phyloP scores from a whole-genome alignment of 2,888 invertebrate genomes.

The Papilio demoleus region DNA sequence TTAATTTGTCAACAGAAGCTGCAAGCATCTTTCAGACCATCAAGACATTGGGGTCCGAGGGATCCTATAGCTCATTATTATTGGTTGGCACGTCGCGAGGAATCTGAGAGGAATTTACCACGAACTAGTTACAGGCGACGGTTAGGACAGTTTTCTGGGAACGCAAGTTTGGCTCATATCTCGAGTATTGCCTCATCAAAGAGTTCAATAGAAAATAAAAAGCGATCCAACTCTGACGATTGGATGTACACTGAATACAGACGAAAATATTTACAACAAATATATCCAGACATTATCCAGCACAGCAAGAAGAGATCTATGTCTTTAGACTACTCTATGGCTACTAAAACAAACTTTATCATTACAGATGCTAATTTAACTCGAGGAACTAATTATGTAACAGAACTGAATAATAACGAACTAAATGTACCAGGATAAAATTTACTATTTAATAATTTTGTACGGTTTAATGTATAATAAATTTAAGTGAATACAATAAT shows the following conservation, averaged over 20 bases:
- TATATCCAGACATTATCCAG: slow-evolving; percentile 43
- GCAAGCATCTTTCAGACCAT: slow-evolving; percentile 69
- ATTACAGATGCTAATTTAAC: background rate
- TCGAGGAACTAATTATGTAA: slow-evolving; percentile 5
- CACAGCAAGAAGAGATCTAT: slow-evolving; percentile 55
- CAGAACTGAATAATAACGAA: background rate
- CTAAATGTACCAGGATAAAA: background rate
- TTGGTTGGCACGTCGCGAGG: slow-evolving; percentile 69
- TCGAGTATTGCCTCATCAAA: slow-evolving; percentile 40
- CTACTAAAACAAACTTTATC: background rate
- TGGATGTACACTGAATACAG: slow-evolving; percentile 62
- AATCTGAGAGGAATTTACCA: slow-evolving; percentile 49
- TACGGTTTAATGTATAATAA: background rate
- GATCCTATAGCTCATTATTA: slow-evolving; percentile 76
- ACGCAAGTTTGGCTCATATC: slow-evolving; percentile 53
- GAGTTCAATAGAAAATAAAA: slow-evolving; percentile 50
- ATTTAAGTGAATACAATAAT: slow-evolving; percentile 27
- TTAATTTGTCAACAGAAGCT: slow-evolving; percentile 63
- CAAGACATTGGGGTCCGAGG: slow-evolving; percentile 76
- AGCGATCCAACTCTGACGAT: slow-evolving; percentile 69
- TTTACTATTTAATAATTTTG: background rate
- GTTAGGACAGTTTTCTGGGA: slow-evolving; percentile 63
- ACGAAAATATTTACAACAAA: slow-evolving; percentile 52
- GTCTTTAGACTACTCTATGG: slow-evolving; percentile 61
- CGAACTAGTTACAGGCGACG: slow-evolving; percentile 56